Evolutionary conservation across 2,888 invertebrate genomes (phyloP).

Genomic region (Dilophus febrilis): DNA sequence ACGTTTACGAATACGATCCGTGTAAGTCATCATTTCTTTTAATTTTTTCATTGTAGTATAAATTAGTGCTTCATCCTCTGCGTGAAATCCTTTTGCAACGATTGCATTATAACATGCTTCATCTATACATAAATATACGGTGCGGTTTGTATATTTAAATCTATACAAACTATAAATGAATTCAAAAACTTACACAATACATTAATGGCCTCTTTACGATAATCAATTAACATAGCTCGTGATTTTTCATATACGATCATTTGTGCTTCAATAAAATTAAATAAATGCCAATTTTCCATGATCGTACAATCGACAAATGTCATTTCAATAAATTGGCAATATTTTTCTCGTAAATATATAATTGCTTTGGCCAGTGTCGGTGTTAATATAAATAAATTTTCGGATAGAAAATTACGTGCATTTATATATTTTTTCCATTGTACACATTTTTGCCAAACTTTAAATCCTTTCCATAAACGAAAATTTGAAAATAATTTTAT

Average conservation of each 20-base stretch:
- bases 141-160: neutral
- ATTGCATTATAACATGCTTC: slow-evolving; percentile 61
- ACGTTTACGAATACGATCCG: slow-evolving; percentile 70
- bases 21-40: slow-evolving; percentile 62
- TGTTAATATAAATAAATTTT: slow-evolving; percentile 57
- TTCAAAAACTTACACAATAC: slow-evolving; percentile 37
- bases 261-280: slow-evolving; percentile 54
- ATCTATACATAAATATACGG: slow-evolving; percentile 25
- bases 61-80: slow-evolving; percentile 42
- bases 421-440: slow-evolving; percentile 46
- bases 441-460: slow-evolving; percentile 61
- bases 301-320: slow-evolving; percentile 41
- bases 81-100: slow-evolving; percentile 56
- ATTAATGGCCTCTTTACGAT: slow-evolving; percentile 36
- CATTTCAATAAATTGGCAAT: slow-evolving; percentile 40
- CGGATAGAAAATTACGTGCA: slow-evolving; percentile 40
- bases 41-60: slow-evolving; percentile 39
- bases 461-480: slow-evolving; percentile 64
- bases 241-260: slow-evolving; percentile 25
- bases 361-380: slow-evolving; percentile 53
- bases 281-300: slow-evolving; percentile 37
- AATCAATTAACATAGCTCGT: slow-evolving; percentile 29
- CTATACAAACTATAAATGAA: too few relatives aligned
- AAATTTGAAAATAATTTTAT: slow-evolving; percentile 51
- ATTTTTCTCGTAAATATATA: slow-evolving; percentile 50